A percentile compares a stretch with the other conserved stretches of the same genome.
These are phyloP conservation scores for Catharus bicknelli DNA, from an alignment of 2,113 vertebrate species.

Conservation along the genomic window DNA sequence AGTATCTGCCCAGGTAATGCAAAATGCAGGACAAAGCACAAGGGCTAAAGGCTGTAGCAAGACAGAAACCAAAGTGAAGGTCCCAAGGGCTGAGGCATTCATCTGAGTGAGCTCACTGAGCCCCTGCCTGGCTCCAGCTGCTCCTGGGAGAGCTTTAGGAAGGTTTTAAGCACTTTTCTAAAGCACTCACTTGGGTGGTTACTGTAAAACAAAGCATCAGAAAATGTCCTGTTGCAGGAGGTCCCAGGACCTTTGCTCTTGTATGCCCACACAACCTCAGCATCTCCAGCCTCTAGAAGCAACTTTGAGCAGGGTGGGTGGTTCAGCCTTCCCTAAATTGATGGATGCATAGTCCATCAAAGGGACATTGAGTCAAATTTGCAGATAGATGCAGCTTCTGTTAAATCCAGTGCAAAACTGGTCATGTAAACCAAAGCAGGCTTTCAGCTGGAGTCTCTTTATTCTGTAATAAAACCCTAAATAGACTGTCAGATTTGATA, in stretches of 20 bases:
- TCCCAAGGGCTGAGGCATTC: background rate
- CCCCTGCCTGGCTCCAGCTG: background rate
- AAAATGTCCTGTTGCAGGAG: background rate
- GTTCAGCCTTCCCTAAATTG: background rate
- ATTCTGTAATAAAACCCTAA: conserved; percentile 48
- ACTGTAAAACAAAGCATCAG: background rate
- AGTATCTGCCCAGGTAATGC: background rate
- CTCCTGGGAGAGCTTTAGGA: background rate
- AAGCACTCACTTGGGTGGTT: background rate
- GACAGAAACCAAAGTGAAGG: background rate
- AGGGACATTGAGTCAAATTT: background rate
- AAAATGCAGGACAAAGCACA: background rate
- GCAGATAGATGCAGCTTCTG: background rate
- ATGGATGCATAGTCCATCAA: background rate
- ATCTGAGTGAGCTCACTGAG: background rate
- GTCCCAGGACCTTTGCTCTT: background rate
- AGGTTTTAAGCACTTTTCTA: background rate
- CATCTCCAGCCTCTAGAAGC: background rate
- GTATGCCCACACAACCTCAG: background rate
- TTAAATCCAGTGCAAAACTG: background rate
- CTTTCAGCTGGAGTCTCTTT: conserved; percentile 31
- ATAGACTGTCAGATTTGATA: conserved; percentile 18
- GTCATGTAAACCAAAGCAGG: background rate
- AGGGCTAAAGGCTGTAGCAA: background rate
- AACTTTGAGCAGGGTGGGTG: background rate